Percentiles rank a stretch among this genome's conserved stretches.
Conservation (phyloP, 2,888 invertebrate genomes). For the Limnephilus lunatus region DNA sequence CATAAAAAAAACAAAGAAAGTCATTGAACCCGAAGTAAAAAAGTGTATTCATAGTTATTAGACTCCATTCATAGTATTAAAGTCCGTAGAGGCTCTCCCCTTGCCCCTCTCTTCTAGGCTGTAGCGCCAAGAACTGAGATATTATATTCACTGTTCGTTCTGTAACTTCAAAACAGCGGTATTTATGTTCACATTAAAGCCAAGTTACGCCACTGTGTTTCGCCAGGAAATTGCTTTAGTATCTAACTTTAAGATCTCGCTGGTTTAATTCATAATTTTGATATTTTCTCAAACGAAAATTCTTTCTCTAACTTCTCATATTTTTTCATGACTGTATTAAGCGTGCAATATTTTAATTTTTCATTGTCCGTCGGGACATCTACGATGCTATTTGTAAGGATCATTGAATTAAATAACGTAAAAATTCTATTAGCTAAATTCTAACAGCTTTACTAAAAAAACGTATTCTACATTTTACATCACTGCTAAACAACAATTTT, state of each 20-base stretch:
- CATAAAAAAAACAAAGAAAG: too few relatives aligned
- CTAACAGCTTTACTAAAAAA: too few relatives aligned
- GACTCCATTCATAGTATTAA: not conserved
- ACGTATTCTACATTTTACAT: too few relatives aligned
- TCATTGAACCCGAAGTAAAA: not conserved
- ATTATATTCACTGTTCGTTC: conserved; percentile 25
- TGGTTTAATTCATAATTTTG: not conserved
- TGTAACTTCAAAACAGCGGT: conserved; percentile 8
- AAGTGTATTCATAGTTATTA: not conserved
- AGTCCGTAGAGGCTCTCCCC: not conserved
- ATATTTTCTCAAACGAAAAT: not conserved
- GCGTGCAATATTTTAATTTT: not conserved
- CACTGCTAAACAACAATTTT: too few relatives aligned
- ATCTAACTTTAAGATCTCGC: not conserved
- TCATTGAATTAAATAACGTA: too few relatives aligned
- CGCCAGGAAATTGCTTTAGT: not conserved
- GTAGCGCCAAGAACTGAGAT: not conserved
- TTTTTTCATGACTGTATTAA: not conserved
- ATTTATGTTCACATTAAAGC: conserved; percentile 12
- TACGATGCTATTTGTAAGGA: too few relatives aligned
- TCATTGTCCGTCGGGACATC: not conserved
- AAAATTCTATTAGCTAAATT: too few relatives aligned
- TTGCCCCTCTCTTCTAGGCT: not conserved
- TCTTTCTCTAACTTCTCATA: not conserved
- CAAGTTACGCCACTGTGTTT: not conserved